Evolutionary conservation across 2,797 vertebrate genomes (phyloP).

Genomic region (Tachyglossus aculeatus): DNA sequence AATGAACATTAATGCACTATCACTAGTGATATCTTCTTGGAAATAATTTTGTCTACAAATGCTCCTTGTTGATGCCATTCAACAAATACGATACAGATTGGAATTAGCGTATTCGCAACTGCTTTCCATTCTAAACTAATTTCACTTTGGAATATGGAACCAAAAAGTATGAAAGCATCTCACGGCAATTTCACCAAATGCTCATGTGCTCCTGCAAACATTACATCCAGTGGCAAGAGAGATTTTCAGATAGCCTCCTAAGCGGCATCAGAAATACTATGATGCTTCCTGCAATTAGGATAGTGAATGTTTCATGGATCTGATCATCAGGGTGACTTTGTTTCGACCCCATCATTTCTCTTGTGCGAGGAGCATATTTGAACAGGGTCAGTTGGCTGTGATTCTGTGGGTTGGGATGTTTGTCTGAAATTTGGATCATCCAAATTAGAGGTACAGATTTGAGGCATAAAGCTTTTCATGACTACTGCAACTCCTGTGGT

Average conservation of each 20-base stretch:
- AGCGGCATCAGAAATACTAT: not conserved
- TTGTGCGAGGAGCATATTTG: no score
- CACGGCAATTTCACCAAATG: rapidly evolving
- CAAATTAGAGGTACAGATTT: no score
- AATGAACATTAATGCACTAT: not conserved
- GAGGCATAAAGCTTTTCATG: no score
- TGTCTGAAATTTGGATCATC: not conserved
- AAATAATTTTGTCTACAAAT: not conserved
- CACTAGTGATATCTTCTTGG: not conserved
- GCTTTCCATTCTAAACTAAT: not conserved
- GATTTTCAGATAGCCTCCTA: not conserved
- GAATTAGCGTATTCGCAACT: not conserved
- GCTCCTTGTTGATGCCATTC: not conserved
- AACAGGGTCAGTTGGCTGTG: not conserved
- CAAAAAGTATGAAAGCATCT: not conserved
- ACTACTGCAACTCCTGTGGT: no score
- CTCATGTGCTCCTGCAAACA: not conserved
- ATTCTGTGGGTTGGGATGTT: not conserved
- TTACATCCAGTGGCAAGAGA: not conserved
- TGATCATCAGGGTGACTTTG: no score
- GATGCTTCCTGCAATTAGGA: not conserved
- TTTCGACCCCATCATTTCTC: no score
- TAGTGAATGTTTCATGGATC: not conserved
- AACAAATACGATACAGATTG: not conserved
- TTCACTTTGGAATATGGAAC: not conserved